Conservation (phyloP, 2,113 vertebrate species). For the Synodontis membranacea region DNA sequence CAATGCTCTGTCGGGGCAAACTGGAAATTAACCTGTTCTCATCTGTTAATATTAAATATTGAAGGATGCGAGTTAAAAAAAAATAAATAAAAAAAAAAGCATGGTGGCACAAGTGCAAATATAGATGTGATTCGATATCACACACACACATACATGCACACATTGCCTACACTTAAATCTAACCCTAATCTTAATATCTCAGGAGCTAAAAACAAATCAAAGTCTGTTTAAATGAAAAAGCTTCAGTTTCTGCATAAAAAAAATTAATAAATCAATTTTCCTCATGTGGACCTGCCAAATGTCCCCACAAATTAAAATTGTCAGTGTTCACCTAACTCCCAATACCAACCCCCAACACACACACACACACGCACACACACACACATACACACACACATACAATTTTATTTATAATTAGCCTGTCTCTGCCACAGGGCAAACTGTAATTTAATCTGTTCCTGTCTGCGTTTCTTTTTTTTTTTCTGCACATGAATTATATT, state of each 20-base stretch:
- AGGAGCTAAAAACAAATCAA: not conserved
- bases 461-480: not conserved
- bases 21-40: conserved; percentile 49
- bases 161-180: not conserved
- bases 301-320: not conserved
- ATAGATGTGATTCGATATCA: not conserved
- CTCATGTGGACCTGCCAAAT: not conserved
- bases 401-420: conserved; percentile 65
- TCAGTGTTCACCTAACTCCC: not conserved
- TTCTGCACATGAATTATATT: not conserved
- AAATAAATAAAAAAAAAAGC: not conserved
- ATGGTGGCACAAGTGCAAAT: not conserved
- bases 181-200: not conserved
- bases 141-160: conserved; percentile 13
- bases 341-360: conserved; percentile 8
- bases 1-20: conserved; percentile 61
- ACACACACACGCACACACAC: not conserved
- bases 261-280: not conserved
- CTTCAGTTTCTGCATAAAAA: not conserved
- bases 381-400: conserved; percentile 51
- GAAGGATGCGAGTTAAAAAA: not conserved
- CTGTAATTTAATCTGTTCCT: conserved; percentile 50
- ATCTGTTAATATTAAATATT: not conserved
- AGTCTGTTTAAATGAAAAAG: not conserved
- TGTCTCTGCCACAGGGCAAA: conserved; percentile 58